These are phyloP conservation scores for Galemys pyrenaicus DNA, from an alignment of 2,113 vertebrate genomes.

Conservation along the genomic window DNA sequence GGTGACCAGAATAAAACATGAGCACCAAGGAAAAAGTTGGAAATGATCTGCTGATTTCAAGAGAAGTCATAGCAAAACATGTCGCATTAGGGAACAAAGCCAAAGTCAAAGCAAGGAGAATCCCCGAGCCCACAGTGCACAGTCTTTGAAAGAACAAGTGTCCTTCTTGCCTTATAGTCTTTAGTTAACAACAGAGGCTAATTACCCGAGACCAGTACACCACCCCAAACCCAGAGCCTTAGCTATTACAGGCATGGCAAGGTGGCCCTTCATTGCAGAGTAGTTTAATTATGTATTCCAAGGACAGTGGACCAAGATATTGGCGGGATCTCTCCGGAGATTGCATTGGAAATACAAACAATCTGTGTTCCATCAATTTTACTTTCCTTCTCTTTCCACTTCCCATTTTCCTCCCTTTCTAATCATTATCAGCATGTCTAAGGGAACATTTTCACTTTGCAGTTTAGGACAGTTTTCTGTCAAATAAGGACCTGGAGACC, in stretches of 20 bases:
- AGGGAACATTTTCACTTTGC: neutral
- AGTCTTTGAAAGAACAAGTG: constrained; percentile 19
- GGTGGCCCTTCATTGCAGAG: neutral
- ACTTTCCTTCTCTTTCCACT: neutral
- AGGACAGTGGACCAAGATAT: neutral
- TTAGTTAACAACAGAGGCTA: neutral
- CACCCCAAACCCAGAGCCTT: neutral
- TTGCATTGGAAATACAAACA: neutral
- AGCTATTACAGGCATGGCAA: neutral
- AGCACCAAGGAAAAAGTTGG: neutral
- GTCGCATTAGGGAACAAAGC: neutral
- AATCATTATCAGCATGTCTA: neutral
- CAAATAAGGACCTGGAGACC: neutral
- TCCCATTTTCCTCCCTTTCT: neutral
- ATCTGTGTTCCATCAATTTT: neutral
- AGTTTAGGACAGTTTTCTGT: constrained; percentile 11
- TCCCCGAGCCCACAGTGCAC: neutral
- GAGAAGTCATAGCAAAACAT: neutral
- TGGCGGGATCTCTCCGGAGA: neutral
- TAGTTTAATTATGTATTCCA: neutral
- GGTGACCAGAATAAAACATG: neutral
- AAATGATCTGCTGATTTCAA: neutral
- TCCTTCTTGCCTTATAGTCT: neutral
- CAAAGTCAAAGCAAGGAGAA: neutral
- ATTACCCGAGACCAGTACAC: neutral